Evolutionary conservation across 1,140 invertebrate genomes (phyloP), one percentile per base, ranked within the genome.

Genomic region (Drosophila ercepeae): DNA sequence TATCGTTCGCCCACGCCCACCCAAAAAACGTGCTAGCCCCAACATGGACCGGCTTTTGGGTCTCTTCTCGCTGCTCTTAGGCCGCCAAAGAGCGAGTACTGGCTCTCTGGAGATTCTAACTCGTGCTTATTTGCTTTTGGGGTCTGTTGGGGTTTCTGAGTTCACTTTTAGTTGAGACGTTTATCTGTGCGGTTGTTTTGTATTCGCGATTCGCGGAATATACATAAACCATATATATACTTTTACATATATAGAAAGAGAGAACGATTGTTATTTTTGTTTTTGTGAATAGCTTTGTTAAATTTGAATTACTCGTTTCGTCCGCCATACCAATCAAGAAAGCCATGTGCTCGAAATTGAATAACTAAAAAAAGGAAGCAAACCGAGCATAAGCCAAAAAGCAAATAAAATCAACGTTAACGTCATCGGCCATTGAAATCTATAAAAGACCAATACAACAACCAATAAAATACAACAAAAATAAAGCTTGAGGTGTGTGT

Each of bases 151-250:
- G 23, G 45, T 50, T 65, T 74, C 55, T 16, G 44, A 72, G 63
- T 89, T 90, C 88, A 90, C 73, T 90, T 90, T 75, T 53, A 83
- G 78, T 88, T 90, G 88, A 90, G 72, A 90, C 82, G 75, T 90
- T 88, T 83, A 74, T 82, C 89, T 82, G 83, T 71, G 81, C 88
- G 89, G 78, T 88, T 75, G 65, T 50, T 59, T 54, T 55, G 44
- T 81, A 61, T 54, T 75, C 57, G 67, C 52, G 63, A 63, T 55
- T 63, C 61, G 63, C 32, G 52, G 21, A 50, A 5, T 55, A 53
- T 11, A 21, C 34, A 23, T 42, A 23, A 42, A 39, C 54, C 65
- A 63, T 49, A 78, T 53, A 58, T 32, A 54, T 18, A 54, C n/a
- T 21, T 60, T 29, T 67, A 73, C 60, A 51, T 54, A 75, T 29